Conservation (phyloP, 2,888 invertebrate species). For the Limnephilus marmoratus region DNA sequence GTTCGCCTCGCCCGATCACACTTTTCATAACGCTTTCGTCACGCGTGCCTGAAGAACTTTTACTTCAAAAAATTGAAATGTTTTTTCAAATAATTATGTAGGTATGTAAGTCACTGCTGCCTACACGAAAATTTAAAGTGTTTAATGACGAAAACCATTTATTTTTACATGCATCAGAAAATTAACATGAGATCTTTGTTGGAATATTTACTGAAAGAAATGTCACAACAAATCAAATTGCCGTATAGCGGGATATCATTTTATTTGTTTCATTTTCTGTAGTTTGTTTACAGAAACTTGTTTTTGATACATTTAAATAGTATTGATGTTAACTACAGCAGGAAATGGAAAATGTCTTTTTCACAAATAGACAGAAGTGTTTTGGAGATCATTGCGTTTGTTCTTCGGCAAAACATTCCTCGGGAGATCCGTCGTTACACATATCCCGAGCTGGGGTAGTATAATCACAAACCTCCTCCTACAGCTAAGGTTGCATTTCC, state of each 20-base stretch:
- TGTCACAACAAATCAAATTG: neutral
- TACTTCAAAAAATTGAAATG: no score
- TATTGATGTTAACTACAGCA: neutral
- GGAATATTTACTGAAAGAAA: no score
- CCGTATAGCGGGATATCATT: neutral
- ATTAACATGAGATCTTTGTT: neutral
- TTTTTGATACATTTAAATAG: neutral
- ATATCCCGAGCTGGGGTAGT: neutral
- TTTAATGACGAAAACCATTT: neutral
- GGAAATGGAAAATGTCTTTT: neutral
- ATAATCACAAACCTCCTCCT: neutral
- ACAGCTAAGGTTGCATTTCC: constrained; percentile 30
- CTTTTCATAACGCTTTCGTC: no score
- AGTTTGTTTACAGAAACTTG: neutral
- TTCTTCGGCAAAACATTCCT: neutral
- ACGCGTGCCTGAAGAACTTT: no score
- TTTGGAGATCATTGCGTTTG: neutral
- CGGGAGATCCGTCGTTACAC: neutral
- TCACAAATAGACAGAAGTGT: neutral
- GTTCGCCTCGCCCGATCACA: no score
- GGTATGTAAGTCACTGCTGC: no score
- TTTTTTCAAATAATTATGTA: no score
- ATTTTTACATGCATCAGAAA: neutral
- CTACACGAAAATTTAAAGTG: neutral
- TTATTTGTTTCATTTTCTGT: neutral